Percentiles rank a stretch among this genome's conserved stretches.
These are phyloP conservation scores for Drosophila lacteicornis DNA, from an alignment of 1,140 invertebrate species.

Conservation along the genomic window DNA sequence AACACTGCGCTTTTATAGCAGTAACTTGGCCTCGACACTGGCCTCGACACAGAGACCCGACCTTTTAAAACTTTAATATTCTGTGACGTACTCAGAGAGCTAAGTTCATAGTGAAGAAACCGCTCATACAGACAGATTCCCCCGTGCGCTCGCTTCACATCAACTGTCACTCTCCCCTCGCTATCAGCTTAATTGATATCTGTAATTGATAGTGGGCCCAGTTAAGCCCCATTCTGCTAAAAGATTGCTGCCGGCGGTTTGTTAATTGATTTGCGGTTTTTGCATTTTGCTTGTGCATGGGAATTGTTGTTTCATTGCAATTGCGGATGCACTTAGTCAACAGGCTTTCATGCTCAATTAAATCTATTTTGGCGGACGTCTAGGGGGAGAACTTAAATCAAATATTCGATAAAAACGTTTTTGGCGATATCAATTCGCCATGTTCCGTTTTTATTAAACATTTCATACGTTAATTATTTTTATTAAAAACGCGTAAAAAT, in stretches of 20 bases:
- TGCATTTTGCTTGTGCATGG: constrained; percentile 29
- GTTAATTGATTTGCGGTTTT: constrained; percentile 68
- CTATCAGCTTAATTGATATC: constrained; percentile 21
- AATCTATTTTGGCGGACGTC: neutral
- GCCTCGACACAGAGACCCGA: neutral
- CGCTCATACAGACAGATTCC: neutral
- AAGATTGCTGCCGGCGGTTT: constrained; percentile 10
- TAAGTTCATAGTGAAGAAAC: neutral
- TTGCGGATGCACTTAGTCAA: constrained; percentile 1
- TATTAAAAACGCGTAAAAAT: no score
- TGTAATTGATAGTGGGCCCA: constrained; percentile 40
- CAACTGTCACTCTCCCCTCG: constrained; percentile 1
- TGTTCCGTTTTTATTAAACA: neutral
- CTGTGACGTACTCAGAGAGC: neutral
- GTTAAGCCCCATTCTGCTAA: neutral
- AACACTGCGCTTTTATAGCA: neutral
- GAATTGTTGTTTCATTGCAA: constrained; percentile 1
- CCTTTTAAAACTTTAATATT: neutral
- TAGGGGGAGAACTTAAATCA: neutral
- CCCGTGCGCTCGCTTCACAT: neutral
- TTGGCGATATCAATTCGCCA: neutral
- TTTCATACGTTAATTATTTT: no score
- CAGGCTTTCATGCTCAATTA: constrained; percentile 5
- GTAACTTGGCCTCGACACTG: neutral
- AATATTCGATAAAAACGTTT: neutral